Evolutionary conservation across 1,140 invertebrate species (phyloP).

Genomic region (Drosophila guanche): DNA sequence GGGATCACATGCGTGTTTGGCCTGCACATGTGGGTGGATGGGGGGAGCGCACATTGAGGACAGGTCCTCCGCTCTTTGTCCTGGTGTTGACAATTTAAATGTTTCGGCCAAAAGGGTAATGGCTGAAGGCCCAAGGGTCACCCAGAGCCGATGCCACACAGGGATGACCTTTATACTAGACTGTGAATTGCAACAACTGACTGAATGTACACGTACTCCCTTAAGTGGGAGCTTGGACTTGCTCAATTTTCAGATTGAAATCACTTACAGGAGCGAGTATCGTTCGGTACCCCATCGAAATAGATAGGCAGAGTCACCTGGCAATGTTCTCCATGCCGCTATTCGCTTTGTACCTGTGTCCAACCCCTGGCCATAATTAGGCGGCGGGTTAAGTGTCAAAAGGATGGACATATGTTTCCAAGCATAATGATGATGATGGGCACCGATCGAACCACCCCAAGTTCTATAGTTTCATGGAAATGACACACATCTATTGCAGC

Average conservation of each 20-base stretch:
- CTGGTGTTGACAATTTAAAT: slow-evolving; percentile 78
- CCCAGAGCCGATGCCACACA: slow-evolving; percentile 5
- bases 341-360: background rate
- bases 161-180: slow-evolving; percentile 25
- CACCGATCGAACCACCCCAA: slow-evolving; percentile 29
- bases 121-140: slow-evolving; percentile 36
- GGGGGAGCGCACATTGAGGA: slow-evolving; percentile 37
- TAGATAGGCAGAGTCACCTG: slow-evolving; percentile 42
- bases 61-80: slow-evolving; percentile 37
- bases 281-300: slow-evolving; percentile 3
- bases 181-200: slow-evolving; percentile 41
- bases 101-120: slow-evolving; percentile 65
- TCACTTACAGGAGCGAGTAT: slow-evolving; percentile 13
- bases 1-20: slow-evolving; percentile 68
- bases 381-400: slow-evolving; percentile 72
- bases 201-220: background rate
- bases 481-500: background rate
- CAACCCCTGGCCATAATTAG: slow-evolving; percentile 59
- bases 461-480: background rate
- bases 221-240: too few species aligned
- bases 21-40: slow-evolving; percentile 20
- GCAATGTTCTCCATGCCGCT: slow-evolving; percentile 5
- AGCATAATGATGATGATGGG: slow-evolving; percentile 57
- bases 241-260: slow-evolving; percentile 16
- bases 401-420: slow-evolving; percentile 67